Conservation (phyloP, 2,113 vertebrate genomes). For the Circaetus gallicus region DNA sequence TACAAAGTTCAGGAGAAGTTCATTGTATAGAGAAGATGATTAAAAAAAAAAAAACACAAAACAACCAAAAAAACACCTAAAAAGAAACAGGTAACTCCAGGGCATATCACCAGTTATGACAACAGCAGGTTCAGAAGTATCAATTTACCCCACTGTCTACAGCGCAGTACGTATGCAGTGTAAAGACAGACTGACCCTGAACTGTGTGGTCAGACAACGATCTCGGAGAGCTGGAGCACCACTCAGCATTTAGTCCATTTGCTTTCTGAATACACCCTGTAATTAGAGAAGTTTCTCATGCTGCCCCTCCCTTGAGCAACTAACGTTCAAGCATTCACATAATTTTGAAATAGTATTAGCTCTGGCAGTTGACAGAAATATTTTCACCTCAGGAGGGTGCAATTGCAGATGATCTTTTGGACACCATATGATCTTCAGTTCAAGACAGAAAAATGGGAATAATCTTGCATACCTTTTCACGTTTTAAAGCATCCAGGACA, state of each 20-base stretch:
- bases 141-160: neutral
- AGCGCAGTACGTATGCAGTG: neutral
- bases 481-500: neutral
- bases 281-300: constrained; percentile 67
- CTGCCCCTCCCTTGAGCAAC: constrained; percentile 64
- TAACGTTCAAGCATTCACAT: constrained; percentile 37
- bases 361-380: constrained; percentile 31
- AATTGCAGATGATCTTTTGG: neutral
- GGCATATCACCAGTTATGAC: neutral
- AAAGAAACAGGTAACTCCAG: neutral
- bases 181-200: neutral
- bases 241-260: constrained; percentile 17
- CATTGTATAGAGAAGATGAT: neutral
- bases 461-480: neutral
- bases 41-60: neutral
- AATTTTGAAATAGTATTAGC: constrained; percentile 46
- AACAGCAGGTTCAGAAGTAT: neutral
- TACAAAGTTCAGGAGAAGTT: neutral
- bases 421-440: neutral
- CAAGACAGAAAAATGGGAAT: neutral
- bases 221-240: constrained; percentile 29
- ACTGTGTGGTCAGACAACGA: neutral
- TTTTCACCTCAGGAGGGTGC: neutral
- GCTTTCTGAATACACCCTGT: constrained; percentile 61
- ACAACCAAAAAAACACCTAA: neutral